Evolutionary conservation across 2,888 invertebrate genomes (phyloP).

Genomic region (Drosophila rellima): DNA sequence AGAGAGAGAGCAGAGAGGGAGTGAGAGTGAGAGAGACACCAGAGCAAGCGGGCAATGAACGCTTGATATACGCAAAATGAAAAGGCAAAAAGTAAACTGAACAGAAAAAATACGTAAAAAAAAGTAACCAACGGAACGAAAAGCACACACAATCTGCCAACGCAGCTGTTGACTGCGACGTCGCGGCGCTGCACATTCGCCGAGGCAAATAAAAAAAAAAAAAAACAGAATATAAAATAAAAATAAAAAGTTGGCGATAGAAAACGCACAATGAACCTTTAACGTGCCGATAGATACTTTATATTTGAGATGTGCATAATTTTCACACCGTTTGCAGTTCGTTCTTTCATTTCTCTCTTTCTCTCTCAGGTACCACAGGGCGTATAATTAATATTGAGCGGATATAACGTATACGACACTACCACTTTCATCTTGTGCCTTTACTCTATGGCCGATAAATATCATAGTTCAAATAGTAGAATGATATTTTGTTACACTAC

Average conservation of each 20-base stretch:
- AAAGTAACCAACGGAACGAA: conserved; percentile 58
- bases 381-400: conserved; percentile 66
- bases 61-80: conserved; percentile 76
- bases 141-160: conserved; percentile 61
- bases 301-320: conserved; percentile 69
- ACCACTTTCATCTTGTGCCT: conserved; percentile 13
- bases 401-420: conserved; percentile 52
- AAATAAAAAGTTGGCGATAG: conserved; percentile 56
- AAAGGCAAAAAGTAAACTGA: conserved; percentile 47
- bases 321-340: conserved; percentile 28
- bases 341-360: neutral
- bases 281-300: conserved; percentile 36
- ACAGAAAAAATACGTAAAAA: conserved; percentile 35
- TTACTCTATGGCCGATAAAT: conserved; percentile 49
- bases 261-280: conserved; percentile 71
- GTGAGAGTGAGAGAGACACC: conserved; percentile 25
- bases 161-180: conserved; percentile 48
- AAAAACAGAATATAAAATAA: conserved; percentile 7
- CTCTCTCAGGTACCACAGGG: conserved; percentile 20
- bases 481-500: conserved; percentile 26
- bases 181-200: conserved; percentile 26
- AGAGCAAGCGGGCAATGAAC: conserved; percentile 77
- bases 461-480: conserved; percentile 64
- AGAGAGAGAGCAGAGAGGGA: conserved; percentile 4
- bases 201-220: conserved; percentile 2